Percentiles rank a stretch among this genome's conserved stretches.
Evolutionary conservation across 2,113 vertebrate species (phyloP).

Genomic region (Halcyon senegalensis): DNA sequence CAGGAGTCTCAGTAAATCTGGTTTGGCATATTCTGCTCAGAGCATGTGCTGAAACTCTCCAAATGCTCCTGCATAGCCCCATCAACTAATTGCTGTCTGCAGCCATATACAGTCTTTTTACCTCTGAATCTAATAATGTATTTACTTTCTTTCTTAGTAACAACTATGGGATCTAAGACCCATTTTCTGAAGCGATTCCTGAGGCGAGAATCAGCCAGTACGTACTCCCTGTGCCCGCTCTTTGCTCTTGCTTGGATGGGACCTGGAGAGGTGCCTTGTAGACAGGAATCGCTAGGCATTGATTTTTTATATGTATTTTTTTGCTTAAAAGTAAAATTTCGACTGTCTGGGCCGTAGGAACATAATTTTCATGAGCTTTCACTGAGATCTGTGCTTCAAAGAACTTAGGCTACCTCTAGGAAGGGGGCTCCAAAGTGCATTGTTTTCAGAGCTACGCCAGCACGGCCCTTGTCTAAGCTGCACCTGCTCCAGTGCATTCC

Average conservation of each 20-base stretch:
- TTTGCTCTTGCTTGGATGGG: neutral
- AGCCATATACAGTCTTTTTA: neutral
- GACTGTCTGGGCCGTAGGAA: neutral
- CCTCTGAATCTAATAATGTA: neutral
- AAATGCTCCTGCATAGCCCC: neutral
- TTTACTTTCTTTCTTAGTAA: neutral
- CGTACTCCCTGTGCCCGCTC: neutral
- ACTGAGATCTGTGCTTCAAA: neutral
- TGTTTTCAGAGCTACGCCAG: neutral
- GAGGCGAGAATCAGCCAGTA: neutral
- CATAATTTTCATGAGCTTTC: neutral
- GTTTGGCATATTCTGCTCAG: neutral
- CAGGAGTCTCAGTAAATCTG: neutral
- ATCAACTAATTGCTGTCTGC: neutral
- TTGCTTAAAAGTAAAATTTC: neutral
- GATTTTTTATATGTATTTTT: neutral
- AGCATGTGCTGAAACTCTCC: neutral
- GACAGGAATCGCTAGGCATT: neutral
- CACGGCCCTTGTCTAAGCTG: neutral
- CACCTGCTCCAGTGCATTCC: neutral
- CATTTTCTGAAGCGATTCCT: neutral
- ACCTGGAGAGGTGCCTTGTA: neutral
- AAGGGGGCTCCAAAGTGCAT: neutral
- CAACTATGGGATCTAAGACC: neutral
- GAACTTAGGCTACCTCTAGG: neutral